These are phyloP conservation scores for Labroides dimidiatus DNA, from an alignment of 2,797 vertebrate species.

Conservation along the genomic window DNA sequence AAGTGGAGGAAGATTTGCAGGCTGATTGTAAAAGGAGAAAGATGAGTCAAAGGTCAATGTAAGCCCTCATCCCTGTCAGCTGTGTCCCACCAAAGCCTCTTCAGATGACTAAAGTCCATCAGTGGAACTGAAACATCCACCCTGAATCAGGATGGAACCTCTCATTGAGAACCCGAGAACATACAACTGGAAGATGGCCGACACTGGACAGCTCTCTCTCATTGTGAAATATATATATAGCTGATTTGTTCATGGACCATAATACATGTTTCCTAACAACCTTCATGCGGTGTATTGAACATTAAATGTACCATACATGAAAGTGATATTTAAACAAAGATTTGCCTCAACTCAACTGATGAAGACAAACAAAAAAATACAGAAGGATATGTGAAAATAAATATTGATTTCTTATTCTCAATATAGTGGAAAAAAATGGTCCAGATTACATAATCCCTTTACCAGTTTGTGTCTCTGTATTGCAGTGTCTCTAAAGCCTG, in stretches of 20 bases:
- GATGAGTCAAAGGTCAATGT: slow-evolving; percentile 99
- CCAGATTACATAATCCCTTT: no score
- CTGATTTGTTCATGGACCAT: slow-evolving; percentile 70
- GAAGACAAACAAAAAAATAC: background rate
- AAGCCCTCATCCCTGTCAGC: slow-evolving; percentile 74
- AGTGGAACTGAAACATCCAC: background rate
- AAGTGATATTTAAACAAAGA: background rate
- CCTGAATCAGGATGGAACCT: background rate
- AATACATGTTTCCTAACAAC: slow-evolving; percentile 47
- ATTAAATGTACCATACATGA: slow-evolving; percentile 69
- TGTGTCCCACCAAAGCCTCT: slow-evolving; percentile 54
- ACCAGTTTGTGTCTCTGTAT: no score
- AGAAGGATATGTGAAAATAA: no score
- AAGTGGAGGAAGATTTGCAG: no score
- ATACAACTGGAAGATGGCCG: slow-evolving; percentile 40
- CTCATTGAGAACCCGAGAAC: slow-evolving; percentile 10
- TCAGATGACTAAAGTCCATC: slow-evolving; percentile 35
- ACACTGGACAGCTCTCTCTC: slow-evolving; percentile 44
- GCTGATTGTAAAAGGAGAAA: slow-evolving; percentile 98
- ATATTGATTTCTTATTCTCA: no score
- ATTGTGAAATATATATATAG: slow-evolving; percentile 56
- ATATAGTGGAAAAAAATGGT: no score
- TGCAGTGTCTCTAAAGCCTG: no score
- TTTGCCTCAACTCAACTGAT: background rate
- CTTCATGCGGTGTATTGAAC: slow-evolving; percentile 67